phyloP scores from a whole-genome alignment of 2,888 invertebrate species.

The Arrhopalites spinosus region DNA sequence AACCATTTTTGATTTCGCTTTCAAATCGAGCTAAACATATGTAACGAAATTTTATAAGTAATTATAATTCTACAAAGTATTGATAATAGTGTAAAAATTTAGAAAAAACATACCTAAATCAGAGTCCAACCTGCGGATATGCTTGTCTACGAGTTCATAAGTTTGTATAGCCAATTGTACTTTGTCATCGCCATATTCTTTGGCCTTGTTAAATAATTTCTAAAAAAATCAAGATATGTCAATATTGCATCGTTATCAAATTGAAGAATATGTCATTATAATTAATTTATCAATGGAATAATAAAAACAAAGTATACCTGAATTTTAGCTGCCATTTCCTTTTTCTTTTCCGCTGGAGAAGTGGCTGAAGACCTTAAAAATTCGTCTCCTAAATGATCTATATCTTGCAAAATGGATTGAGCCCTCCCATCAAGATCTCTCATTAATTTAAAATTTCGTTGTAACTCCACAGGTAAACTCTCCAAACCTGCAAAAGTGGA shows the following conservation, averaged over 20 bases:
- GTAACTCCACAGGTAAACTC: constrained; percentile 90
- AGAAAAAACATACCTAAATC: too few relatives aligned
- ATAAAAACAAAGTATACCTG: too few relatives aligned
- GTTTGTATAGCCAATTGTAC: constrained; percentile 97
- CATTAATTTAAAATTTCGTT: constrained; percentile 95
- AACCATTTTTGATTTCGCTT: constrained; percentile 86
- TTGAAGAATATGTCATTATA: too few relatives aligned
- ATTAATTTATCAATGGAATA: too few relatives aligned
- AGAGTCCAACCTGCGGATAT: constrained; percentile 92
- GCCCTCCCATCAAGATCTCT: constrained; percentile 91
- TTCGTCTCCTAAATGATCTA: constrained; percentile 83
- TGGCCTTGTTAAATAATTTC: constrained; percentile 88
- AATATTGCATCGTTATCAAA: background rate
- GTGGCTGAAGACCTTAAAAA: constrained; percentile 75
- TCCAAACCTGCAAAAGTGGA: constrained; percentile 73
- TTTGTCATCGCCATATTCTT: constrained; percentile 96
- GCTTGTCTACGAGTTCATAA: constrained; percentile 92
- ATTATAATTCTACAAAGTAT: too few relatives aligned
- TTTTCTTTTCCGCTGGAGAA: constrained; percentile 76
- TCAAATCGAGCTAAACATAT: constrained; percentile 96
- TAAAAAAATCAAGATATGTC: constrained; percentile 60
- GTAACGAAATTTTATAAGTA: too few relatives aligned
- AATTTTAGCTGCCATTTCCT: constrained; percentile 81
- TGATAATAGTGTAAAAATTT: too few relatives aligned
- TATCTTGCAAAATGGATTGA: constrained; percentile 78